These are phyloP conservation scores for Aegotheles bennettii DNA, from an alignment of 2,113 vertebrate genomes.

Conservation along the genomic window DNA sequence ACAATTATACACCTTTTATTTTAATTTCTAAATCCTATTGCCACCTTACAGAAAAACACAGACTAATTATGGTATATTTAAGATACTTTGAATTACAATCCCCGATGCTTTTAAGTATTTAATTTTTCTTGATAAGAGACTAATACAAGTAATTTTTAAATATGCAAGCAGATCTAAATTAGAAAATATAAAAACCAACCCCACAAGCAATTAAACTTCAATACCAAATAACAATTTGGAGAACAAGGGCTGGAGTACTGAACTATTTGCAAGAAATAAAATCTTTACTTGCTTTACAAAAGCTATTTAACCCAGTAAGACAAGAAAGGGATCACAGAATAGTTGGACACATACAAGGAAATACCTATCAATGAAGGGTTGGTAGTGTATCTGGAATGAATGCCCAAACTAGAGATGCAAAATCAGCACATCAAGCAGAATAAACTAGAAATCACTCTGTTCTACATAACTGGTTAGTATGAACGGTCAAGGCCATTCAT, in stretches of 20 bases:
- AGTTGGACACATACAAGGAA: background rate
- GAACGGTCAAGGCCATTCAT: background rate
- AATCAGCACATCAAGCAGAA: background rate
- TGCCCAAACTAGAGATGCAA: background rate
- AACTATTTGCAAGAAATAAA: background rate
- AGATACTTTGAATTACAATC: background rate
- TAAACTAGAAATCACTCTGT: background rate
- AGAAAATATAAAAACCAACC: background rate
- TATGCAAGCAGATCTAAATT: background rate
- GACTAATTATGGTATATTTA: background rate
- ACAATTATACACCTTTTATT: background rate
- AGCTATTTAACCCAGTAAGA: background rate
- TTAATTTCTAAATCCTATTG: background rate
- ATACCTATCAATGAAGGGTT: background rate
- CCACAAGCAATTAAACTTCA: background rate
- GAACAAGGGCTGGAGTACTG: background rate
- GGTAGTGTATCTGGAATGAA: background rate
- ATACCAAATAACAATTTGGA: background rate
- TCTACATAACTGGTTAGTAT: background rate
- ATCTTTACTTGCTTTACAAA: background rate
- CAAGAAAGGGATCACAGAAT: background rate
- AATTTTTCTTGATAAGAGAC: background rate
- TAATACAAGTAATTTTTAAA: background rate
- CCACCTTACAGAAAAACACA: background rate
- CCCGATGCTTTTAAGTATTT: background rate